Conservation (phyloP, 2,113 vertebrate species). For the Azemiops feae region DNA sequence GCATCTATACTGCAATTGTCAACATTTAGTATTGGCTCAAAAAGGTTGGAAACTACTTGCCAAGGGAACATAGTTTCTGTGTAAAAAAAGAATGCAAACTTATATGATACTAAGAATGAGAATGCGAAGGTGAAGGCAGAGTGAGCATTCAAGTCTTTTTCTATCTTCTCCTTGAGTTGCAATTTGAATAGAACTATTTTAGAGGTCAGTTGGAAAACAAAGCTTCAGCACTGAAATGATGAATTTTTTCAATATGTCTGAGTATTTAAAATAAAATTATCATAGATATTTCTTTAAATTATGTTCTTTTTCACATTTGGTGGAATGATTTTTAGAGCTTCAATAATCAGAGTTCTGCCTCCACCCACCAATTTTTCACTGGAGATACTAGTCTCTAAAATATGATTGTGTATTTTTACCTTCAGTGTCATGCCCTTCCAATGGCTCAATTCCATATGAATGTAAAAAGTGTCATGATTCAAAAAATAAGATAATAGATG, state of each 20-base stretch:
- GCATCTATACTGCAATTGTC: not conserved
- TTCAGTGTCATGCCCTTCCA: not conserved
- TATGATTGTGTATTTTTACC: not conserved
- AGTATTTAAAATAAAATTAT: not conserved
- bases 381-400: not conserved
- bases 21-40: not conserved
- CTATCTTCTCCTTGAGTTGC: not conserved
- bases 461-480: not conserved
- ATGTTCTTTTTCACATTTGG: not conserved
- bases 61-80: not conserved
- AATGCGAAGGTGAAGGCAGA: not conserved
- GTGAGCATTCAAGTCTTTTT: not conserved
- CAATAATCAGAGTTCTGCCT: not conserved
- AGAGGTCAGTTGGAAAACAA: conserved; percentile 18
- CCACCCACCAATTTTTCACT: not conserved
- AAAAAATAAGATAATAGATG: not conserved
- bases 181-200: conserved; percentile 8
- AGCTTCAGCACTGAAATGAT: not conserved
- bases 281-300: not conserved
- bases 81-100: not conserved
- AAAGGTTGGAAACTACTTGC: not conserved
- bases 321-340: not conserved
- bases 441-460: not conserved
- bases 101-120: not conserved
- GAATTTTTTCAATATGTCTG: not conserved